Evolutionary conservation across 2,888 invertebrate species (phyloP).

Genomic region (Kryphioiulus occultus): DNA sequence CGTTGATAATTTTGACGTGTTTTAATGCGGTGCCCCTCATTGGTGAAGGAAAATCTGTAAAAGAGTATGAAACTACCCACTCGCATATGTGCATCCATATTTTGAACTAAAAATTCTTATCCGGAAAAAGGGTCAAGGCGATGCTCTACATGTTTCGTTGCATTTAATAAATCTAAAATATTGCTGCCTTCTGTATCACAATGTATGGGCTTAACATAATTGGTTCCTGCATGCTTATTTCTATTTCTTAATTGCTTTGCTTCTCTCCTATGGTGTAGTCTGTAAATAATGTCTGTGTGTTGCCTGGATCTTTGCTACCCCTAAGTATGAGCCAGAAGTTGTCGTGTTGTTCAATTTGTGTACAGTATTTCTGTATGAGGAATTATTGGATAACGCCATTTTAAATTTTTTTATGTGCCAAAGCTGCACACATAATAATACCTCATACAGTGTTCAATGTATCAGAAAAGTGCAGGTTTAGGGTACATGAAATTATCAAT

Average conservation of each 20-base stretch:
- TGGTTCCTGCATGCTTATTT: neutral
- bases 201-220: neutral
- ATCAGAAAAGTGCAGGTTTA: neutral
- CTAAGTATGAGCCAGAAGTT: neutral
- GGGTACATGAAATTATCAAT: neutral
- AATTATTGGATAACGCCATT: neutral
- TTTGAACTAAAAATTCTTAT: conserved; percentile 3
- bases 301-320: neutral
- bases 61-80: neutral
- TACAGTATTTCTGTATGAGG: neutral
- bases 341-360: neutral
- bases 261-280: neutral
- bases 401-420: neutral
- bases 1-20: neutral
- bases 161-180: neutral
- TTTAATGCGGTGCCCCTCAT: neutral
- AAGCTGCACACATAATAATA: neutral
- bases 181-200: neutral
- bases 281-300: neutral
- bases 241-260: neutral
- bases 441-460: neutral
- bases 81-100: neutral
- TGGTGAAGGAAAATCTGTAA: conserved; percentile 10
- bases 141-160: conserved; percentile 37
- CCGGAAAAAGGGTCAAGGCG: conserved; percentile 32